These are phyloP conservation scores for Albula glossodonta DNA, from an alignment of 2,113 vertebrate species.

Conservation along the genomic window DNA sequence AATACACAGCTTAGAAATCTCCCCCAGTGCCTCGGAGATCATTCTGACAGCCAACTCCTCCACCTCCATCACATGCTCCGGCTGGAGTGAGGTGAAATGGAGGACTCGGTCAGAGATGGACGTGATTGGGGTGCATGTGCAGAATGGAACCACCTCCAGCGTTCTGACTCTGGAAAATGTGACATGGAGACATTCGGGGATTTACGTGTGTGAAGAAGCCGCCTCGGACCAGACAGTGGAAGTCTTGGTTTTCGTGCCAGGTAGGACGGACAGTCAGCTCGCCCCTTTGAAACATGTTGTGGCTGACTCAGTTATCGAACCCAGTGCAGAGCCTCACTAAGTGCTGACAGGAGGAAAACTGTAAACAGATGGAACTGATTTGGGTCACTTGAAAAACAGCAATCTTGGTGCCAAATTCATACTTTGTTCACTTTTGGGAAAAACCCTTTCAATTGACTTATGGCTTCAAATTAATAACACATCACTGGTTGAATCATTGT, in stretches of 20 bases:
- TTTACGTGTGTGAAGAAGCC: slow-evolving; percentile 77
- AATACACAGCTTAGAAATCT: slow-evolving; percentile 63
- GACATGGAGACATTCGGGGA: slow-evolving; percentile 79
- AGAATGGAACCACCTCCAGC: slow-evolving; percentile 63
- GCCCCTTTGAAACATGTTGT: background rate
- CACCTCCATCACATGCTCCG: slow-evolving; percentile 76
- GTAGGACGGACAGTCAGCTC: slow-evolving; percentile 58
- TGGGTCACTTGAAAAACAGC: background rate
- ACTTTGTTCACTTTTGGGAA: background rate
- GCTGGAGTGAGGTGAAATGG: slow-evolving; percentile 68
- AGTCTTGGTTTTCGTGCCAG: slow-evolving; percentile 87
- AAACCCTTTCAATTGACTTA: background rate
- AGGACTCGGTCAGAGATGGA: slow-evolving; percentile 56
- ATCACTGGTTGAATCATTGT: background rate
- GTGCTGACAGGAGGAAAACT: background rate
- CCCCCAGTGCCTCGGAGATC: slow-evolving; percentile 65
- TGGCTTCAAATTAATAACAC: background rate
- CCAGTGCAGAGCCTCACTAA: background rate
- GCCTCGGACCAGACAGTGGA: slow-evolving; percentile 58
- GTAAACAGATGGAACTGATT: background rate
- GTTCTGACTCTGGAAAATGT: slow-evolving; percentile 72
- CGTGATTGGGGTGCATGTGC: slow-evolving; percentile 33
- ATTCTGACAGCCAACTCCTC: slow-evolving; percentile 73
- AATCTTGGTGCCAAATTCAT: background rate
- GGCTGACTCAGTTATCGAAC: background rate